Conservation (phyloP, 2,113 vertebrate genomes). For the Thamnophis sirtalis region DNA sequence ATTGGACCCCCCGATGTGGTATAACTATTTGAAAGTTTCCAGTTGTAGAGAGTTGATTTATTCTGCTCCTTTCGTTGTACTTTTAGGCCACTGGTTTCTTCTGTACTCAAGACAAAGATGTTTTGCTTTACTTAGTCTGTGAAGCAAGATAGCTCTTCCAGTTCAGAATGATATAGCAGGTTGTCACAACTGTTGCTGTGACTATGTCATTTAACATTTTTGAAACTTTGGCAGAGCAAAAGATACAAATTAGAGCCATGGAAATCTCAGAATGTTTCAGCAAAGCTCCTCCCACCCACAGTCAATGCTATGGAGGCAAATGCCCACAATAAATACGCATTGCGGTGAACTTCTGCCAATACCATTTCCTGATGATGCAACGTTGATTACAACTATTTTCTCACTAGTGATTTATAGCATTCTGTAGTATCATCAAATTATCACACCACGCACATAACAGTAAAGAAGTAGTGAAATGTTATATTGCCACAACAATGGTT, state of each 20-base stretch:
- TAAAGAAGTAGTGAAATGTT: not conserved
- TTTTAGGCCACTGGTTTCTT: not conserved
- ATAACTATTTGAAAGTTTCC: conserved; percentile 9
- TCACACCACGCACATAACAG: not conserved
- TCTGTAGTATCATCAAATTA: not conserved
- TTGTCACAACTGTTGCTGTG: not conserved
- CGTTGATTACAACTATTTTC: not conserved
- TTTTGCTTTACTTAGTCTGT: not conserved
- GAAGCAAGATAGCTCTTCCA: not conserved
- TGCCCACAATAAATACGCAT: not conserved
- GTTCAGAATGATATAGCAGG: not conserved
- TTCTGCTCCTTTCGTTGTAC: not conserved
- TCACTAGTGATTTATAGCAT: not conserved
- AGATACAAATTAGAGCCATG: not conserved
- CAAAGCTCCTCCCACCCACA: not conserved
- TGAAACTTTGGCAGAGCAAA: not conserved
- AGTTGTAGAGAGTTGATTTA: conserved; percentile 1
- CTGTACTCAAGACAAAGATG: not conserved
- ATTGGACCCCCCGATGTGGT: not conserved
- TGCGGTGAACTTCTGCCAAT: not conserved
- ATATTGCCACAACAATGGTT: not conserved
- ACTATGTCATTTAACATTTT: not conserved
- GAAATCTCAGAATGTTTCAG: not conserved
- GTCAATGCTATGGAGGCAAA: not conserved
- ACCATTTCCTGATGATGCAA: not conserved